Conservation (phyloP, 2,888 invertebrate species). For the Lasioglossum pauxillum region DNA sequence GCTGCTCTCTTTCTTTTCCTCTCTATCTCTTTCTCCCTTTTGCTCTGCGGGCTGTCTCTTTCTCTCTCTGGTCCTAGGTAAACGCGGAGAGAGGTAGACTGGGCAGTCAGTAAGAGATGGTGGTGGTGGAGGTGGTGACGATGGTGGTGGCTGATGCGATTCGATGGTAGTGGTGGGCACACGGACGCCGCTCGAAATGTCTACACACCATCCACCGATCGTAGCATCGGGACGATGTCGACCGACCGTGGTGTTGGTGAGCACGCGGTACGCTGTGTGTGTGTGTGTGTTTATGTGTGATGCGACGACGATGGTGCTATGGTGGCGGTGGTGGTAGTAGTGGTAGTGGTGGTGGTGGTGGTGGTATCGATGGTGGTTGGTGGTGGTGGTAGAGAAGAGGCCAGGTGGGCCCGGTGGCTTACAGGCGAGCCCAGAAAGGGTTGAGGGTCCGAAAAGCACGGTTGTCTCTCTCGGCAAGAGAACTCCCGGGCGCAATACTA, state of each 20-base stretch:
- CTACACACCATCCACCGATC: constrained; percentile 48
- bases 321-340: constrained; percentile 24
- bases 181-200: constrained; percentile 44
- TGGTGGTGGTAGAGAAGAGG: constrained; percentile 61
- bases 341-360: constrained; percentile 46
- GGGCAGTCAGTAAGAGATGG: constrained; percentile 66
- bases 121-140: constrained; percentile 59
- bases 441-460: constrained; percentile 69
- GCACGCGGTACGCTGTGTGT: constrained; percentile 19
- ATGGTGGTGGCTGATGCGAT: constrained; percentile 57
- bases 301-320: constrained; percentile 30
- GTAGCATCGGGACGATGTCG: constrained; percentile 40
- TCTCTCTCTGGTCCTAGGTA: constrained; percentile 73
- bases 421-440: constrained; percentile 66
- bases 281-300: not conserved
- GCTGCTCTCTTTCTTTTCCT: constrained; percentile 52
- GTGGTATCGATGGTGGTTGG: constrained; percentile 16
- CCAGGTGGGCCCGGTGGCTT: constrained; percentile 70
- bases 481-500: constrained; percentile 65
- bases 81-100: constrained; percentile 72
- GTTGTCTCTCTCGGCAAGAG: constrained; percentile 85
- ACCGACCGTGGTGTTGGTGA: constrained; percentile 37
- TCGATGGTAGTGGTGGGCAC: constrained; percentile 58
- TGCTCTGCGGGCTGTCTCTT: constrained; percentile 51
- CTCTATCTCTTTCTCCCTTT: constrained; percentile 49